These are phyloP conservation scores for Drosophila ananassae DNA, from an alignment of 1,140 invertebrate genomes.

Conservation along the genomic window DNA sequence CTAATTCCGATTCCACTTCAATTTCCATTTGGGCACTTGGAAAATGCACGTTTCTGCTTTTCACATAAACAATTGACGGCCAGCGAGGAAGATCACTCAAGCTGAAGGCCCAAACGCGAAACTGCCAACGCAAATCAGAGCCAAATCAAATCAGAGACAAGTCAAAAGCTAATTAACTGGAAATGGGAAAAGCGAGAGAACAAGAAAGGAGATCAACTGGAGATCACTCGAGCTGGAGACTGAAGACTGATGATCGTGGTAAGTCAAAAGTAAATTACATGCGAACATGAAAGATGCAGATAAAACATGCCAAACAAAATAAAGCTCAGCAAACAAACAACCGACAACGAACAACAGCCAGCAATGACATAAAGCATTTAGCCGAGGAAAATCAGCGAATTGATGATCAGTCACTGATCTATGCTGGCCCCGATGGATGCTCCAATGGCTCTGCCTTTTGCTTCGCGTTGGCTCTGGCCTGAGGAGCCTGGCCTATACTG, in stretches of 20 bases:
- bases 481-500: too few relatives aligned
- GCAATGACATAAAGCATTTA: constrained; percentile 68
- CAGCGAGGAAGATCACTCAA: constrained; percentile 49
- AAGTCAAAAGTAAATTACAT: constrained; percentile 75
- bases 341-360: constrained; percentile 32
- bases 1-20: constrained; percentile 77
- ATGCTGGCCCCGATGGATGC: constrained; percentile 50
- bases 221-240: constrained; percentile 17
- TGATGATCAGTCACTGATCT: constrained; percentile 76
- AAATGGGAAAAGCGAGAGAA: constrained; percentile 39
- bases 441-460: constrained; percentile 1
- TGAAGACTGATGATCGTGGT: constrained; percentile 51
- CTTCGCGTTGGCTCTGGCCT: not conserved
- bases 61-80: constrained; percentile 73
- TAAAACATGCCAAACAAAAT: constrained; percentile 80
- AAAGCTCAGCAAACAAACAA: constrained; percentile 53
- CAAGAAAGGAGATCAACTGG: constrained; percentile 18
- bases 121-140: constrained; percentile 33
- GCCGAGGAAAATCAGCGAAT: constrained; percentile 58
- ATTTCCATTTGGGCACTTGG: constrained; percentile 77
- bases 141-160: constrained; percentile 66
- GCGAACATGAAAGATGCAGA: constrained; percentile 80
- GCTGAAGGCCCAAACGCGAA: constrained; percentile 42
- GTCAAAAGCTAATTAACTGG: constrained; percentile 74
- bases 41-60: constrained; percentile 66